A percentile compares a stretch with the other conserved stretches of the same genome.
phyloP scores from a whole-genome alignment of 1,140 invertebrate species.

The Mactra quadrangularis region DNA sequence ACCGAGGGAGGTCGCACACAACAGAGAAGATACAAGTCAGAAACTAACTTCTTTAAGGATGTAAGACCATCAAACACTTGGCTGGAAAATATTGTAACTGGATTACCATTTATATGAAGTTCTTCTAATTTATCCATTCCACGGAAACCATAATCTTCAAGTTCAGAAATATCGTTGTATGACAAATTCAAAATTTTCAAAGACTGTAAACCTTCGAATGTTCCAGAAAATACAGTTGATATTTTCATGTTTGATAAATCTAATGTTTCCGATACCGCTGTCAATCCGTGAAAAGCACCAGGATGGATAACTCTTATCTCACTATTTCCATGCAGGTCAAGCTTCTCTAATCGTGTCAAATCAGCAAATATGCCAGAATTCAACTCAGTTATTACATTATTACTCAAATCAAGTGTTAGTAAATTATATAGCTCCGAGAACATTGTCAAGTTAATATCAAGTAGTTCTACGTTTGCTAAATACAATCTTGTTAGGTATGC shows the following conservation, averaged over 20 bases:
- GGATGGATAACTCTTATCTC: neutral
- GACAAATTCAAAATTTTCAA: constrained; percentile 6
- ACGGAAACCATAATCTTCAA: neutral
- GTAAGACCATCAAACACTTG: constrained; percentile 2
- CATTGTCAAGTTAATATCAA: neutral
- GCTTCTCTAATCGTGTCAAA: neutral
- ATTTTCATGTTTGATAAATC: constrained; percentile 6
- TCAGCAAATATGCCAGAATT: neutral
- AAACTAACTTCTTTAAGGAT: neutral
- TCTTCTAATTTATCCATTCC: neutral
- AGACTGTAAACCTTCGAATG: constrained; percentile 5
- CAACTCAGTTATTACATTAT: neutral
- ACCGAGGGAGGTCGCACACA: constrained; percentile 9
- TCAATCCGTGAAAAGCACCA: neutral
- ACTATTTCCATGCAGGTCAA: neutral
- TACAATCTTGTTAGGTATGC: neutral
- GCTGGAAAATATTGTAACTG: constrained; percentile 2
- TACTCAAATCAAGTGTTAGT: neutral
- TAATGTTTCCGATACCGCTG: neutral
- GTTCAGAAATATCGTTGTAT: neutral
- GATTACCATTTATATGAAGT: constrained; percentile 8
- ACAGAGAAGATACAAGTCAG: constrained; percentile 25
- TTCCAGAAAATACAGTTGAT: neutral
- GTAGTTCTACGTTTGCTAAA: neutral
- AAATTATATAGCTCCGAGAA: constrained; percentile 1